Percentiles rank a stretch among this genome's conserved stretches.
Evolutionary conservation across 2,113 vertebrate species (phyloP).

Genomic region (Geococcyx californianus): DNA sequence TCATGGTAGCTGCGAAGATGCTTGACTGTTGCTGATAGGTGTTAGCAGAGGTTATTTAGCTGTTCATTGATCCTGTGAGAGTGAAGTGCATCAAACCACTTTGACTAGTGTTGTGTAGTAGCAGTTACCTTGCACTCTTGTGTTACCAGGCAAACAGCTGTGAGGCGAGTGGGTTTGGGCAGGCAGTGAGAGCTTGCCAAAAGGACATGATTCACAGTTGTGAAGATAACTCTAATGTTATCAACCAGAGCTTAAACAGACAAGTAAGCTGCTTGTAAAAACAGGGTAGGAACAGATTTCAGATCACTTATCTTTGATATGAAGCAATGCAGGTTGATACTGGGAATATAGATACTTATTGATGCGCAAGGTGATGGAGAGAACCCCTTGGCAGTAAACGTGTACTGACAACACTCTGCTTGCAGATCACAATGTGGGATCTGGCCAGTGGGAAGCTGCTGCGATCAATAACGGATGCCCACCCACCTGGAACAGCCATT

Average conservation of each 20-base stretch:
- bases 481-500: conserved; percentile 95
- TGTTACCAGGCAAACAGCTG: not conserved
- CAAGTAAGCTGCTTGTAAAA: not conserved
- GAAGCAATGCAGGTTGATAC: not conserved
- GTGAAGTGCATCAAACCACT: not conserved
- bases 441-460: conserved; percentile 95
- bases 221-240: not conserved
- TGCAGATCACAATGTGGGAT: conserved; percentile 99
- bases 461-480: conserved; percentile 93
- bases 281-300: not conserved
- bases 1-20: not conserved
- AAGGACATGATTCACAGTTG: not conserved
- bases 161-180: not conserved
- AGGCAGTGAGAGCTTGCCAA: not conserved
- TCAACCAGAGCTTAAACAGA: not conserved
- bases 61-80: not conserved
- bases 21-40: not conserved
- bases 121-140: not conserved
- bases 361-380: fast-evolving
- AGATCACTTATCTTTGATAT: not conserved
- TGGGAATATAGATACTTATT: not conserved
- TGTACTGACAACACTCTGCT: conserved; percentile 39
- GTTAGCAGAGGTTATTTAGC: not conserved
- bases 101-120: not conserved
- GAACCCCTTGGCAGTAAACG: not conserved